These are phyloP conservation scores for Heliconius hortense DNA, from an alignment of 2,888 invertebrate species.

Conservation along the genomic window DNA sequence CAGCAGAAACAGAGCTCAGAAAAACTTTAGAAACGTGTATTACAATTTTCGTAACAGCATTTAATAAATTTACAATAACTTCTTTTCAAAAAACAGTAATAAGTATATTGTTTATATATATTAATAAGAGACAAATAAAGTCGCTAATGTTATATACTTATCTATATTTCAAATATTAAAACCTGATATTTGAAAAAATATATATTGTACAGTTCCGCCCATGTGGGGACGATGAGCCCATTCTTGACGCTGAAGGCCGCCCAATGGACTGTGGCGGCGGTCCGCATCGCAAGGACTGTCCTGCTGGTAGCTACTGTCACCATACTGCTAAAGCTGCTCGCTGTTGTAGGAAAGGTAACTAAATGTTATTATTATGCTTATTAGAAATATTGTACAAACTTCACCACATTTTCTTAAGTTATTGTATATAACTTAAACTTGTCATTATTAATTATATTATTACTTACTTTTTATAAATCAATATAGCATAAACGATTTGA, in stretches of 20 bases:
- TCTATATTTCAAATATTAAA: background rate
- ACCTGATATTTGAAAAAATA: too few relatives aligned
- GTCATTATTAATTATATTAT: too few relatives aligned
- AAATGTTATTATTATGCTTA: background rate
- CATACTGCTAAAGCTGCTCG: slow-evolving; percentile 90
- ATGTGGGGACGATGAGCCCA: slow-evolving; percentile 90
- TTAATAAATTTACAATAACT: too few relatives aligned
- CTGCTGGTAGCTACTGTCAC: slow-evolving; percentile 92
- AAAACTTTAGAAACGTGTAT: slow-evolving; percentile 44
- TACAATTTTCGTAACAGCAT: too few relatives aligned
- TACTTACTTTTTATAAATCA: background rate
- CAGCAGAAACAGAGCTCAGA: too few relatives aligned
- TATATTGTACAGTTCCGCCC: slow-evolving; percentile 84
- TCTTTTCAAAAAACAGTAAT: too few relatives aligned
- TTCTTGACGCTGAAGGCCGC: slow-evolving; percentile 85
- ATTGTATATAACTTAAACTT: too few relatives aligned
- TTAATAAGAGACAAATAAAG: too few relatives aligned
- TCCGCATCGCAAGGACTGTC: slow-evolving; percentile 89
- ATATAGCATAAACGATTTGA: background rate
- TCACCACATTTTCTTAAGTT: background rate
- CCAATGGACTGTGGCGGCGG: slow-evolving; percentile 92
- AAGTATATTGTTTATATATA: too few relatives aligned
- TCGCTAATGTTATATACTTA: too few relatives aligned
- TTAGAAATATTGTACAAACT: background rate
- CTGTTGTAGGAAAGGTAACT: slow-evolving; percentile 90